phyloP scores from a whole-genome alignment of 2,113 vertebrate species.

The Thymallus thymallus region DNA sequence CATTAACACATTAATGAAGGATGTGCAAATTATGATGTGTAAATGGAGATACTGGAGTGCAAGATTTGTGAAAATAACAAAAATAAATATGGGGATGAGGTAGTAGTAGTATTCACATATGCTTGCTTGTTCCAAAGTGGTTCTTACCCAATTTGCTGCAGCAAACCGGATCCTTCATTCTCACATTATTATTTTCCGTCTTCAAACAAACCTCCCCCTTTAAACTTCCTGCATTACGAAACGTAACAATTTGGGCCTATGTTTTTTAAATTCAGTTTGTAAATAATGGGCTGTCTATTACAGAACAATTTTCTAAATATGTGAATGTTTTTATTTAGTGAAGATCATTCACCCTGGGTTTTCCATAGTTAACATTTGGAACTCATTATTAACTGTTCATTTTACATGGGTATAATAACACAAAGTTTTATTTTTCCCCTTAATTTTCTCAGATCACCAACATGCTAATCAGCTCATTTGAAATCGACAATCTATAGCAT shows the following conservation, averaged over 20 bases:
- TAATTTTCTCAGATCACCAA: background rate
- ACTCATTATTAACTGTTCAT: constrained; percentile 44
- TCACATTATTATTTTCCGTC: constrained; percentile 37
- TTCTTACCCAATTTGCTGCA: constrained; percentile 30
- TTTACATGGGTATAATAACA: constrained; percentile 23
- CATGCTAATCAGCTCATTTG: constrained; percentile 17
- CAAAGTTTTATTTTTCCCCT: background rate
- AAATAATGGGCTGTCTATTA: constrained; percentile 44
- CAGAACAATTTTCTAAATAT: constrained; percentile 45
- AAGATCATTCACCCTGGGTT: constrained; percentile 19
- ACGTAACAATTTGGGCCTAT: constrained; percentile 54
- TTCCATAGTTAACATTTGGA: constrained; percentile 46
- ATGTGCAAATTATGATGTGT: too few species aligned
- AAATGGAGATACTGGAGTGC: too few species aligned
- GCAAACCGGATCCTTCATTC: constrained; percentile 39
- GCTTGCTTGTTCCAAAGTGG: constrained; percentile 11
- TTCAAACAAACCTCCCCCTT: constrained; percentile 39
- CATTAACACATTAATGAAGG: too few species aligned
- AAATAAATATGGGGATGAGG: too few species aligned
- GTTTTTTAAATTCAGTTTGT: constrained; percentile 46
- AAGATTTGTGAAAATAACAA: too few species aligned
- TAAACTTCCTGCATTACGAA: constrained; percentile 50
- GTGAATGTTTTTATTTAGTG: constrained; percentile 46
- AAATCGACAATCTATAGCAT: background rate
- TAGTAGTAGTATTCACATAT: constrained; percentile 25